Base-by-base conservation (phyloP, 1,140 invertebrate genomes). In the Lucilia sericata region DNA sequence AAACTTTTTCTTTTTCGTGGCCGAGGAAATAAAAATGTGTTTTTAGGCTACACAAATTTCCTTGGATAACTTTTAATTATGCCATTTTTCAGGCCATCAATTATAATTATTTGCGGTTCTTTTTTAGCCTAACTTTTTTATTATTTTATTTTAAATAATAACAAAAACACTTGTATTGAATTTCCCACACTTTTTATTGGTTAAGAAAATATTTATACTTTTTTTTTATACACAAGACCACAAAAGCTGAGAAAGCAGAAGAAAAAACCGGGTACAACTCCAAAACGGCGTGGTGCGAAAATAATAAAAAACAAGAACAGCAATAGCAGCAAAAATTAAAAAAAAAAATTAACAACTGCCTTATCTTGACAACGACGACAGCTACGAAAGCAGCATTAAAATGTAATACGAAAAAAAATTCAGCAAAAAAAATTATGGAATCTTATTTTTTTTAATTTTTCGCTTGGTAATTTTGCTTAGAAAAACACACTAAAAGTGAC, bases 271-370 rank as follows among this genome's bases (percentile, higher is more conserved):
- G 76, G 76, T 49, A 49, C 3, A 80, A 51, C 76, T 80, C 42
- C 42, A 80, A 80, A 80, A 80, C 76, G 76, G 76, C 76, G 76
- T 80, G 76, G 76, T 80, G 76, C 76, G 47, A 80, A 80, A 49
- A 21, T 25, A 42, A 10, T n/a, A 17, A 70, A n/a, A 70, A 70
- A 70, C 65, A 70, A n/a, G 65, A 70, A 8, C 65, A 70, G 65
- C 65, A 21, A 30, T 30, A 30, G 55, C n/a, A 60, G 14, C 55
- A 60, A n/a, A 17, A 30, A 30, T 30, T 30, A 30, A 65, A 19
- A 17, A 19, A n/a, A 19, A 65, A 70, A 70, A 70, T 21, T 70
- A 70, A 21, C n/a, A 70, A 70, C 76, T 80, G 76, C 76, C 19
- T 80, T 80, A 80, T 80, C 76, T 36, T 78, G 36, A 78, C n/a